Evolutionary conservation across 2,797 vertebrate species (phyloP).

Genomic region (Halcyon badia): DNA sequence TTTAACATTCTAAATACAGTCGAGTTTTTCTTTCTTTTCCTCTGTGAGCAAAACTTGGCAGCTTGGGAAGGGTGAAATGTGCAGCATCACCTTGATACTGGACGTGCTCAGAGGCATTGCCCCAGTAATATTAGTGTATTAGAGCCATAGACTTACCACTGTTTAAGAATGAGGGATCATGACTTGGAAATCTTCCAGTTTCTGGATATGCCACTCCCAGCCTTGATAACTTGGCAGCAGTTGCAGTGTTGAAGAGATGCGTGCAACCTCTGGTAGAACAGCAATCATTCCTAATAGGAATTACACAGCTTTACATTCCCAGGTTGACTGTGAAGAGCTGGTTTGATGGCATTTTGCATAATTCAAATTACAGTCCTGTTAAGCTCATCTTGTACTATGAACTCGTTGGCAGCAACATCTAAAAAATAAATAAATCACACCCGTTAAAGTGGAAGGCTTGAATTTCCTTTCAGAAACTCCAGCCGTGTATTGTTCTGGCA

Average conservation of each 20-base stretch:
- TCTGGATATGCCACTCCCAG: not conserved
- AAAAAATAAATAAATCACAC: not conserved
- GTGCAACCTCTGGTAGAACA: not conserved
- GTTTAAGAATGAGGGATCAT: not conserved
- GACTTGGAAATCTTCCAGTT: conserved; percentile 28
- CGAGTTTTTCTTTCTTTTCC: not conserved
- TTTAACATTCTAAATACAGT: not conserved
- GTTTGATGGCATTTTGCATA: conserved; percentile 20
- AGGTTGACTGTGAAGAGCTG: conserved; percentile 4
- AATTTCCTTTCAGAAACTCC: not conserved
- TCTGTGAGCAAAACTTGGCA: not conserved
- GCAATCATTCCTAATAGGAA: not conserved
- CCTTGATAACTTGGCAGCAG: conserved; percentile 12
- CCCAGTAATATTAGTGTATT: not conserved
- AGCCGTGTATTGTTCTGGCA: not conserved
- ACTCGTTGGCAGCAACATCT: not conserved
- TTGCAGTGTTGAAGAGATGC: conserved; percentile 2
- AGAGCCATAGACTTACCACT: not conserved
- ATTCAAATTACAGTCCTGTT: conserved; percentile 14
- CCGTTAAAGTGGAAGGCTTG: not conserved
- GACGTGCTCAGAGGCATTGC: not conserved
- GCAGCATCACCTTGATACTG: not conserved
- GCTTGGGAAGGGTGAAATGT: not conserved
- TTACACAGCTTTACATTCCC: not conserved
- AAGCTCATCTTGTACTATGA: not conserved